A percentile compares a stretch with the other conserved stretches of the same genome.
These are phyloP conservation scores for Lepidothrix coronata DNA, from an alignment of 2,113 vertebrate species.

Conservation along the genomic window DNA sequence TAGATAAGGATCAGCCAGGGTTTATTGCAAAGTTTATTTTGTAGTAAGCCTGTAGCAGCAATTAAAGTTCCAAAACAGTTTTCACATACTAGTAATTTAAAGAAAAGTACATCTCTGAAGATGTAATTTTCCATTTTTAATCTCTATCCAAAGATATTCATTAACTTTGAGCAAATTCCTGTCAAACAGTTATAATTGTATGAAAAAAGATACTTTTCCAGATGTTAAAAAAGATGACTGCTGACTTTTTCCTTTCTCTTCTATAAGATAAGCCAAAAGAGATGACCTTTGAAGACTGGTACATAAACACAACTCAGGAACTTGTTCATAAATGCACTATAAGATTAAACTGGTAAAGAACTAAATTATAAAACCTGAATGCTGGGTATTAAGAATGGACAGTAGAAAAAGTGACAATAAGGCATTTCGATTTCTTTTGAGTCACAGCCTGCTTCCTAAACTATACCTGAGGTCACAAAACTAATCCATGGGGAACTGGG, in stretches of 20 bases:
- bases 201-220: constrained; percentile 59
- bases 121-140: constrained; percentile 71
- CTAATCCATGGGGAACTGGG: background rate
- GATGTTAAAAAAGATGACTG: constrained; percentile 45
- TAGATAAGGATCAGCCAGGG: constrained; percentile 59
- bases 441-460: background rate
- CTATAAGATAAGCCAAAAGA: constrained; percentile 49
- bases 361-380: constrained; percentile 3
- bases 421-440: background rate
- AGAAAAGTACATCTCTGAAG: constrained; percentile 69
- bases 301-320: constrained; percentile 12
- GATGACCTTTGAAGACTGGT: background rate
- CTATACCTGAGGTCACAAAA: background rate
- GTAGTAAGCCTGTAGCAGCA: constrained; percentile 55
- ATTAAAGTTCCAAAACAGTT: constrained; percentile 71
- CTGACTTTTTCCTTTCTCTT: constrained; percentile 27
- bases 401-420: background rate
- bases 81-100: constrained; percentile 71
- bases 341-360: background rate
- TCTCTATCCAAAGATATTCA: constrained; percentile 62
- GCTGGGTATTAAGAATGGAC: background rate
- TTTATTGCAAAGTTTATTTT: constrained; percentile 64
- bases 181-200: constrained; percentile 65
- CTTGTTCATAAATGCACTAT: background rate
- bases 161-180: constrained; percentile 66